A percentile compares a stretch with the other conserved stretches of the same genome.
These are phyloP conservation scores for Hormiphora californensis DNA, from an alignment of 37 sponge, comb jelly and placozoan genomes.

Conservation along the genomic window DNA sequence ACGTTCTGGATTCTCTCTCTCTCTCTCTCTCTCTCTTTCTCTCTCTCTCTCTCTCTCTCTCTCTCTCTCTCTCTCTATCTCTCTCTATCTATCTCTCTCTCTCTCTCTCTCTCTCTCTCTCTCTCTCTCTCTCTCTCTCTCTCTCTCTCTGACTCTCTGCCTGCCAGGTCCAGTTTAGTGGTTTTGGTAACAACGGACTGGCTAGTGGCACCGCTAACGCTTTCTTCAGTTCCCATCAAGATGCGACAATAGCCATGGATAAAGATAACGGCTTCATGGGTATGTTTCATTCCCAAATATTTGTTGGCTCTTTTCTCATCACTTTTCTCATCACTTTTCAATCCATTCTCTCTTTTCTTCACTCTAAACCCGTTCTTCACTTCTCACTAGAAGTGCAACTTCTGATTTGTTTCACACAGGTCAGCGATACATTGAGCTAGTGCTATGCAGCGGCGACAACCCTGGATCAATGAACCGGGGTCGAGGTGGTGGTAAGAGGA, in stretches of 20 bases:
- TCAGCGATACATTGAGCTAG: neutral
- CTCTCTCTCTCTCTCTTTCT: no score
- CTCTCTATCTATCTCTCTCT: no score
- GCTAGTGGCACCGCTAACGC: neutral
- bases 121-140: no score
- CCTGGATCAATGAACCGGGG: neutral
- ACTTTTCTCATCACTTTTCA: neutral
- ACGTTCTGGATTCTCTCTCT: no score
- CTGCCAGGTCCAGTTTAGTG: no score
- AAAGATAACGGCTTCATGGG: slow-evolving; percentile 9
- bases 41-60: no score
- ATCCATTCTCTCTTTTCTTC: neutral
- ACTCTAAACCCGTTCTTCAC: neutral
- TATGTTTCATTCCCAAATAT: neutral
- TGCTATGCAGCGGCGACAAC: no score
- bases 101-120: no score
- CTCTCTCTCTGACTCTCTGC: no score
- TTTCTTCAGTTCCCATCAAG: slow-evolving; percentile 34
- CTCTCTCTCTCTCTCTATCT: no score
- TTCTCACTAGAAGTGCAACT: neutral
- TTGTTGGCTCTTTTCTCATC: neutral
- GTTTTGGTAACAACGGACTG: neutral
- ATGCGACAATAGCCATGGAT: slow-evolving; percentile 2
- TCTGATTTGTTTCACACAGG: neutral
- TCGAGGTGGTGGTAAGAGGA: neutral